A percentile compares a stretch with the other conserved stretches of the same genome.
These are phyloP conservation scores for Doryteuthis pealeii DNA, from an alignment of 1,140 invertebrate genomes.

Conservation along the genomic window DNA sequence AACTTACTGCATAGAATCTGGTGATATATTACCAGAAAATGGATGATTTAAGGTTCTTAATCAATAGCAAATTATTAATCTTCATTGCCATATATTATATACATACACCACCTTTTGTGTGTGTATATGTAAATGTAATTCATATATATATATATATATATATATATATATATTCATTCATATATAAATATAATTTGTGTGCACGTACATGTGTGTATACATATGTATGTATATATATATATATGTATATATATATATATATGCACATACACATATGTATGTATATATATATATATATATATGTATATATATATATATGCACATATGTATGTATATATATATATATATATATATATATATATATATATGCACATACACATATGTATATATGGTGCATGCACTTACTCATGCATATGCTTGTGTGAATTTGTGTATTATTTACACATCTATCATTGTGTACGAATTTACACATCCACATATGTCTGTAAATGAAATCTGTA, in stretches of 20 bases:
- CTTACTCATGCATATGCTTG: not conserved
- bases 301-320: not conserved
- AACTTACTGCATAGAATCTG: not conserved
- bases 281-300: not conserved
- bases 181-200: not conserved
- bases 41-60: not conserved
- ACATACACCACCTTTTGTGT: no score
- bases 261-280: not conserved
- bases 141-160: not conserved
- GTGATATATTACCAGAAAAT: not conserved
- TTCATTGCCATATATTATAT: not conserved
- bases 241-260: not conserved
- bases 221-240: not conserved
- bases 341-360: constrained; percentile 4
- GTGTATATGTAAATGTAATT: no score
- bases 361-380: not conserved
- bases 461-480: no score
- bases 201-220: not conserved
- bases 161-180: not conserved
- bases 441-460: no score
- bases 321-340: not conserved
- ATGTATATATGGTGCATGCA: not conserved
- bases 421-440: not conserved
- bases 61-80: not conserved
- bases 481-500: no score